Evolutionary conservation across 2,888 invertebrate species (phyloP), one percentile per base, ranked within the genome.

Genomic region (Emmelina monodactyla): DNA sequence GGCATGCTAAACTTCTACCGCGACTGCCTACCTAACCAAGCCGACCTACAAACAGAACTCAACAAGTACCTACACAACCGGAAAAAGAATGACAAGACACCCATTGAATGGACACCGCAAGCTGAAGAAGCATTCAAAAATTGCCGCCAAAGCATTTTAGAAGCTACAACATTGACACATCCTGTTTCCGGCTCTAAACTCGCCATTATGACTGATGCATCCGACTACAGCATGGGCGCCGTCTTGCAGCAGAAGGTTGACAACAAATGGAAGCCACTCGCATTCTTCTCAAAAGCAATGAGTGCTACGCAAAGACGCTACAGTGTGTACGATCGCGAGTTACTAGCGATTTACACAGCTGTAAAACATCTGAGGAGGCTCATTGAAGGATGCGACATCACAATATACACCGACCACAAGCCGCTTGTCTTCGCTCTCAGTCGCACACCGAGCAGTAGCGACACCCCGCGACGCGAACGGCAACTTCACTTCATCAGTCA

Each of bases 1-100:
- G 45, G 44, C 2, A 46, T 49, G 41, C 2, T 48, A 1, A 46
- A 46, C 10, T 48, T 44, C 10, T 48, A 46, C 14, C 34, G 46
- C 3, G 35, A 34, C 19, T 32, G 33, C 31, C 34, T 45, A 15
- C 42, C 41, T 1, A 34, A 37, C n/a, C 35, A 34, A 35, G 43
- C 42, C 5, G 37, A 39, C 14, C 12, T 31, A 14, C 46, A 46
- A 28, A 4, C 3, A 1, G 29, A 32, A 19, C 32, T 46, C 2
- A 42, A 45, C 12, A 41, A 38, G 6, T 43, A 43, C 16, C 19
- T 48, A 9, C 43, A 44, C 19, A 41, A 43, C 14, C 28, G 16
- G 6, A 46, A 44, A 32, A 44, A 42, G 14, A 39, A 39, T 5
- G 44, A 44, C 34, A 46, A 45, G 12, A 38, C 43, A 14, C 37